Conservation (phyloP, 2,888 invertebrate species). For the Sphinx pinastri region DNA sequence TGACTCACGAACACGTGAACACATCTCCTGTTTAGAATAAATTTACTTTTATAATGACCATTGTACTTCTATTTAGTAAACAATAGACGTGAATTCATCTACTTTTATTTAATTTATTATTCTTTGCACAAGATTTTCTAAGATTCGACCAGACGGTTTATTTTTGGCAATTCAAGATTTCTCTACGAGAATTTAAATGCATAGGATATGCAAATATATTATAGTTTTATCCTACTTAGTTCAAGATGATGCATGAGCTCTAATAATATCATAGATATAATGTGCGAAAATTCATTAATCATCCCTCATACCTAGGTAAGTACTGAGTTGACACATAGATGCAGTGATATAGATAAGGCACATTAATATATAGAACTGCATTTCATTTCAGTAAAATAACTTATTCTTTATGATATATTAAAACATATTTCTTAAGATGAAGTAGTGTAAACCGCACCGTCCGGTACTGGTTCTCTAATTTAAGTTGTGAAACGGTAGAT, state of each 20-base stretch:
- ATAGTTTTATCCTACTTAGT: neutral
- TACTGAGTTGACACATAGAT: too few relatives aligned
- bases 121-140: conserved; percentile 30
- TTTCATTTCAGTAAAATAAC: too few relatives aligned
- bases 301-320: too few relatives aligned
- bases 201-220: neutral
- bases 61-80: conserved; percentile 54
- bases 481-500: neutral
- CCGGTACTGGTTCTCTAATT: too few relatives aligned
- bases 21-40: conserved; percentile 73
- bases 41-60: conserved; percentile 67
- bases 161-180: conserved; percentile 3
- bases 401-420: too few relatives aligned
- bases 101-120: conserved; percentile 43
- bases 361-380: too few relatives aligned
- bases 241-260: neutral
- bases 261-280: too few relatives aligned
- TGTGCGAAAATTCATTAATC: too few relatives aligned
- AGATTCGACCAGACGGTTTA: neutral
- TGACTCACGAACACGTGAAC: conserved; percentile 57
- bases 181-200: neutral
- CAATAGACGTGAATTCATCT: conserved; percentile 48
- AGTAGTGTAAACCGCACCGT: too few relatives aligned
- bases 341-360: too few relatives aligned
- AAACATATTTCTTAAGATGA: too few relatives aligned